Percentiles rank a stretch among this genome's conserved stretches.
Evolutionary conservation across 1,140 invertebrate species (phyloP).

Genomic region (Eufriesea mexicana): DNA sequence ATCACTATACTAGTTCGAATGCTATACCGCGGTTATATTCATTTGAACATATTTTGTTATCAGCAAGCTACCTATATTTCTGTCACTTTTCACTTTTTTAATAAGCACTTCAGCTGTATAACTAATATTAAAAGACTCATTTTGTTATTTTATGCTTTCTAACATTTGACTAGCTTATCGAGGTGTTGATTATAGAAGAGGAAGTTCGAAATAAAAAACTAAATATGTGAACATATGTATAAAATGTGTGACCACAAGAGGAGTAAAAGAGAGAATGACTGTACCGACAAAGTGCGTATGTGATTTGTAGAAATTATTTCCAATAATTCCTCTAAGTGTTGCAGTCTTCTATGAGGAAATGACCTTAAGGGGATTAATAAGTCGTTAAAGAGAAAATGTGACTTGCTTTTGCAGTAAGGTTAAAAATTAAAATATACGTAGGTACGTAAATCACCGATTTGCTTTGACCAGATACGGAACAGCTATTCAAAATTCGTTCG

Average conservation of each 20-base stretch:
- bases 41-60: not conserved
- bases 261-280: slow-evolving; percentile 2
- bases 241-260: slow-evolving; percentile 41
- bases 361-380: slow-evolving; percentile 21
- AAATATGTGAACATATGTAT: slow-evolving; percentile 29
- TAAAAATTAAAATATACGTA: slow-evolving; percentile 45
- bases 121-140: slow-evolving; percentile 27
- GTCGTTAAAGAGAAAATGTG: slow-evolving; percentile 32
- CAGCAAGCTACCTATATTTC: not conserved
- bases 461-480: slow-evolving; percentile 43
- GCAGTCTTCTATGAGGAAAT: slow-evolving; percentile 29
- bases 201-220: slow-evolving; percentile 2
- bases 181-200: slow-evolving; percentile 27
- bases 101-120: not conserved
- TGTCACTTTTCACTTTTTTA: not conserved
- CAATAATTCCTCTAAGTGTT: slow-evolving; percentile 31
- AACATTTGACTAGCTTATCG: slow-evolving; percentile 27
- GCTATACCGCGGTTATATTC: not conserved
- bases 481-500: slow-evolving; percentile 38
- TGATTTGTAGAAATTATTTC: slow-evolving; percentile 39
- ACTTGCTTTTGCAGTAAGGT: slow-evolving; percentile 29
- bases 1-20: not conserved
- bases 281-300: not conserved
- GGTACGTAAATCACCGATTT: slow-evolving; percentile 54
- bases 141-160: slow-evolving; percentile 46